Conservation (phyloP, 2,888 invertebrate genomes). For the Lycaena phlaeas region DNA sequence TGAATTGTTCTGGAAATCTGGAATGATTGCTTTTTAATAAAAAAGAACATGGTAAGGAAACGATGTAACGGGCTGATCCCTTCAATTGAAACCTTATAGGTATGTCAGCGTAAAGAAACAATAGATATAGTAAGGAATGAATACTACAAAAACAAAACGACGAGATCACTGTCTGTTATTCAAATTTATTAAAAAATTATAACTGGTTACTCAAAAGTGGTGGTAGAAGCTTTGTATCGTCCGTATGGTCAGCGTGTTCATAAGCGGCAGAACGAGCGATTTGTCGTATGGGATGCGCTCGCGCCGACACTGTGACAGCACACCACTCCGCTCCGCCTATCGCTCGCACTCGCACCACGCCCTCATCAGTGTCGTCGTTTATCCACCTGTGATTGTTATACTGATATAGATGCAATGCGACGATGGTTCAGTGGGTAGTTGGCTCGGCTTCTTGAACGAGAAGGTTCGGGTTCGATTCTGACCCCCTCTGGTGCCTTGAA, state of each 20-base stretch:
- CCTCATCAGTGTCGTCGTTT: slow-evolving; percentile 22
- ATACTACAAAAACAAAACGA: neutral
- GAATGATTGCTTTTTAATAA: no score
- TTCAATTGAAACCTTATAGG: no score
- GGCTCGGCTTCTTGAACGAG: no score
- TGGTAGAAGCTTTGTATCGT: neutral
- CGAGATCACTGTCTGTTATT: neutral
- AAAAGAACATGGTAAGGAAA: no score
- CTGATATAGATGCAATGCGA: no score
- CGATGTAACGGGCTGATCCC: no score
- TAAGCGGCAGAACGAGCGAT: slow-evolving; percentile 20
- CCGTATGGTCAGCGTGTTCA: slow-evolving; percentile 12
- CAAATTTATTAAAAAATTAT: neutral
- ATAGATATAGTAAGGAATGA: no score
- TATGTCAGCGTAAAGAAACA: no score
- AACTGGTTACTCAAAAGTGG: neutral
- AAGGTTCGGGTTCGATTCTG: no score
- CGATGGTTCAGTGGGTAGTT: no score
- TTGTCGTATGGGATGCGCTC: slow-evolving; percentile 26
- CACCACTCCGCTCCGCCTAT: slow-evolving; percentile 24
- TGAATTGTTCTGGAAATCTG: no score
- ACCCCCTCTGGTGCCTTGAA: no score
- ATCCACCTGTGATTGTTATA: slow-evolving; percentile 12
- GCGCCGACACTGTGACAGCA: slow-evolving; percentile 23
- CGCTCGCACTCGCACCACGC: slow-evolving; percentile 18